Evolutionary conservation across 2,888 invertebrate genomes (phyloP).

Genomic region (Troides helena): DNA sequence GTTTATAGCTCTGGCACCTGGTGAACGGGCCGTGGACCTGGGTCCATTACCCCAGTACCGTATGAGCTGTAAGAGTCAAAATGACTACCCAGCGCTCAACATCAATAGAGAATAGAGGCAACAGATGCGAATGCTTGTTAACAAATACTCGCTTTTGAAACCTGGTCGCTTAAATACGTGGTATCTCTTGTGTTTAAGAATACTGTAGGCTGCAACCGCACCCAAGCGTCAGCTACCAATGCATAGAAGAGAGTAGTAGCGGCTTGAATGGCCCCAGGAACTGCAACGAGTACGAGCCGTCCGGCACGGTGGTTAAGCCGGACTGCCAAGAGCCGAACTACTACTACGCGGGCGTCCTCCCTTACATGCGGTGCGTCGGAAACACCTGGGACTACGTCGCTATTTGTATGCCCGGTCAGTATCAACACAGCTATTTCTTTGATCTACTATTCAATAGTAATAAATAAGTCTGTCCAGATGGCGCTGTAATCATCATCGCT

Average conservation of each 20-base stretch:
- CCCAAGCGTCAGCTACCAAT: conserved; percentile 48
- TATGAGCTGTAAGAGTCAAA: no score
- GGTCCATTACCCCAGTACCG: no score
- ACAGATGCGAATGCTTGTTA: neutral
- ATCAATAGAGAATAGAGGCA: no score
- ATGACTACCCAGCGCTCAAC: no score
- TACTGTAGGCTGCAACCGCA: conserved; percentile 49
- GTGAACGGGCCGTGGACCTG: no score
- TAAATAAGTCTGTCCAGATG: no score
- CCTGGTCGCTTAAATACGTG: neutral
- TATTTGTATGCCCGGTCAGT: conserved; percentile 51
- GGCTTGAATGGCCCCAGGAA: conserved; percentile 36
- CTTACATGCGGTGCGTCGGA: conserved; percentile 49
- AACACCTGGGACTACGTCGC: conserved; percentile 48
- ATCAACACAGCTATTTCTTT: conserved; percentile 25
- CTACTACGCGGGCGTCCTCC: conserved; percentile 40
- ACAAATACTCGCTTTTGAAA: neutral
- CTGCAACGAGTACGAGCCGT: conserved; percentile 46
- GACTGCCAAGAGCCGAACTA: conserved; percentile 52
- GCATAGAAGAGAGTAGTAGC: conserved; percentile 37
- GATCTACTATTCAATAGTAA: no score
- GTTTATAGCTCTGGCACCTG: neutral
- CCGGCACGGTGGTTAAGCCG: conserved; percentile 45
- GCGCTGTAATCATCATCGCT: no score
- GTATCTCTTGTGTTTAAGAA: conserved; percentile 38